Conservation (phyloP, 2,888 invertebrate genomes). For the Seira musarum region DNA sequence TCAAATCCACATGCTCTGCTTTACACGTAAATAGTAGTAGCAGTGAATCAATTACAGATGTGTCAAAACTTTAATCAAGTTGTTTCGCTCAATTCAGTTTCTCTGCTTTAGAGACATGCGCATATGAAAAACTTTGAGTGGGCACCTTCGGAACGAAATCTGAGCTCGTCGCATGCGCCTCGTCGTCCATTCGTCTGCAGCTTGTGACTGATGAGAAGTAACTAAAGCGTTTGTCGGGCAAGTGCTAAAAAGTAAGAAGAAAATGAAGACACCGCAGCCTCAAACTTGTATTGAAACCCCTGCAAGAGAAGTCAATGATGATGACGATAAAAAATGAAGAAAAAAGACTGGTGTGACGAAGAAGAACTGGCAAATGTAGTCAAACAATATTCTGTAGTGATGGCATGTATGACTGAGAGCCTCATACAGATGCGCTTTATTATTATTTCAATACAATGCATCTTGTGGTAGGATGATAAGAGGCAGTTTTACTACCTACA, state of each 20-base stretch:
- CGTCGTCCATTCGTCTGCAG: slow-evolving; percentile 13
- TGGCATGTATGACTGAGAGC: neutral
- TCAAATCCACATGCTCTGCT: neutral
- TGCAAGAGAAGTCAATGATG: slow-evolving; percentile 12
- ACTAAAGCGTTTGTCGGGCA: slow-evolving; percentile 41
- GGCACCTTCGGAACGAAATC: too few species aligned
- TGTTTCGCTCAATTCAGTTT: too few species aligned
- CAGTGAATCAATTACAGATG: too few species aligned
- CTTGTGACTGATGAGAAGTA: slow-evolving; percentile 38
- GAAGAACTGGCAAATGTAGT: slow-evolving; percentile 6
- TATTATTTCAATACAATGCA: neutral
- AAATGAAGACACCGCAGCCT: slow-evolving; percentile 38
- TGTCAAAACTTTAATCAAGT: too few species aligned
- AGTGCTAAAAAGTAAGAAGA: slow-evolving; percentile 42
- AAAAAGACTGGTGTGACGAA: neutral
- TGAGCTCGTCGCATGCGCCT: neutral
- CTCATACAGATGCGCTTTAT: neutral
- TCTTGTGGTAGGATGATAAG: neutral
- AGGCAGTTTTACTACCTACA: neutral
- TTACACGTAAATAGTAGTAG: too few species aligned
- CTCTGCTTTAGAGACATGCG: neutral
- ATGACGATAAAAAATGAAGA: slow-evolving; percentile 9
- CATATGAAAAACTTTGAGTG: neutral
- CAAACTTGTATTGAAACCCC: neutral
- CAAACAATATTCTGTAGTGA: neutral